A percentile compares a stretch with the other conserved stretches of the same genome.
These are phyloP conservation scores for Drosophila aldrichi DNA, from an alignment of 2,888 invertebrate species.

Conservation along the genomic window DNA sequence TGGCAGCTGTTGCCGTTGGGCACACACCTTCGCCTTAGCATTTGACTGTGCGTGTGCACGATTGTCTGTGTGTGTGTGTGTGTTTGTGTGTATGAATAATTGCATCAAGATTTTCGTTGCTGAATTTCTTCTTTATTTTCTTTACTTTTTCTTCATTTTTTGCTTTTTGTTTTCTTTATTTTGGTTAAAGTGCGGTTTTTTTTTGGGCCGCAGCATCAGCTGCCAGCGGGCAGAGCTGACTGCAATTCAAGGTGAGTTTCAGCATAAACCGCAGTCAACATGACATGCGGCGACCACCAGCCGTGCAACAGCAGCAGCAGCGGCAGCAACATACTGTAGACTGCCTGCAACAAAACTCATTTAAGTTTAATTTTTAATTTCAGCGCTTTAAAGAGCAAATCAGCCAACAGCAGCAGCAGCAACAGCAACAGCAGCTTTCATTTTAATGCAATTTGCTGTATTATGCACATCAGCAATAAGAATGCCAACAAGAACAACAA, in stretches of 20 bases:
- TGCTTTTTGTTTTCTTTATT: background rate
- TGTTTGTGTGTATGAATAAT: conserved; percentile 72
- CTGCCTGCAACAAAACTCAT: conserved; percentile 47
- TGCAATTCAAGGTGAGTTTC: conserved; percentile 76
- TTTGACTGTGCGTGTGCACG: conserved; percentile 43
- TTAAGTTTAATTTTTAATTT: conserved; percentile 77
- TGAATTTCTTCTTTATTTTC: conserved; percentile 24
- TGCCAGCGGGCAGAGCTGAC: conserved; percentile 32
- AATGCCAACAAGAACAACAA: conserved; percentile 22
- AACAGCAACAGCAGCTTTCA: conserved; percentile 40
- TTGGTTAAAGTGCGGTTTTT: conserved; percentile 29
- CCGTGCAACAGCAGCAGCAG: conserved; percentile 44
- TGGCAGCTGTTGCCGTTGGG: conserved; percentile 64
- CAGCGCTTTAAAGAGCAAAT: conserved; percentile 61
- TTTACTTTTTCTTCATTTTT: conserved; percentile 5
- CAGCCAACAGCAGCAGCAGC: background rate
- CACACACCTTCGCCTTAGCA: conserved; percentile 69
- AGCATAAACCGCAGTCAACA: conserved; percentile 70
- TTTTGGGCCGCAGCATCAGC: conserved; percentile 57
- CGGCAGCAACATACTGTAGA: conserved; percentile 2
- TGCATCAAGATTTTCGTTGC: conserved; percentile 75
- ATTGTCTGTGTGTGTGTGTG: conserved; percentile 30
- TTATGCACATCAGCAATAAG: conserved; percentile 35
- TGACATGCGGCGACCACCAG: conserved; percentile 76
- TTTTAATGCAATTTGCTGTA: conserved; percentile 56